A percentile compares a stretch with the other conserved stretches of the same genome.
These are phyloP conservation scores for Neodiprion lecontei DNA, from an alignment of 1,140 invertebrate genomes.

Conservation along the genomic window DNA sequence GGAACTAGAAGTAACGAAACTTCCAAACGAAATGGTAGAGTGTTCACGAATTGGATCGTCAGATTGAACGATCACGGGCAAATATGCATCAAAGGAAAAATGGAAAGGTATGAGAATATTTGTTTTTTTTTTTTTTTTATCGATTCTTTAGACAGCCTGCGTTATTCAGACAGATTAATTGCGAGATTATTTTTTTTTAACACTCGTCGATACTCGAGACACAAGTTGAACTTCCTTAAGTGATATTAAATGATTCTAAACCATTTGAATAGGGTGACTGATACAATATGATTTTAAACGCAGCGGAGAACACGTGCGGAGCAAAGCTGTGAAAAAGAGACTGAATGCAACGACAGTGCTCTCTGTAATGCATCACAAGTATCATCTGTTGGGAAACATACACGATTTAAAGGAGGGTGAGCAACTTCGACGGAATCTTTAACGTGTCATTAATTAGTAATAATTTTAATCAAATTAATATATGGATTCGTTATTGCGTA, in stretches of 20 bases:
- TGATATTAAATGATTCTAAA: background rate
- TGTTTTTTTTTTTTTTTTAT: too few species aligned
- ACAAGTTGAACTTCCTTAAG: background rate
- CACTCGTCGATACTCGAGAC: too few species aligned
- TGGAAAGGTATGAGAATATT: background rate
- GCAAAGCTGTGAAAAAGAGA: constrained; percentile 2
- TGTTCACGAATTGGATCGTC: background rate
- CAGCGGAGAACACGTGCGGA: background rate
- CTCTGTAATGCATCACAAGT: background rate
- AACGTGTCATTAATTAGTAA: background rate
- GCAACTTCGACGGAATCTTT: background rate
- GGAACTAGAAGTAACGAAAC: background rate
- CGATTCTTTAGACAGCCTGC: background rate
- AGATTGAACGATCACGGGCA: background rate
- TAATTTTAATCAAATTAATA: background rate
- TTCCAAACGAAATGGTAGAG: background rate
- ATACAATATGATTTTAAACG: background rate
- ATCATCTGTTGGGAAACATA: background rate
- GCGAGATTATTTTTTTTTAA: background rate
- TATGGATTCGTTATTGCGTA: background rate
- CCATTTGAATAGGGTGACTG: too few species aligned
- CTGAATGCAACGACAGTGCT: background rate
- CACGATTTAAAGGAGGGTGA: background rate
- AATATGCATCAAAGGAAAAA: background rate
- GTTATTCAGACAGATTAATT: background rate